phyloP scores from a whole-genome alignment of 2,888 invertebrate genomes.

The Plebejus melissa region DNA sequence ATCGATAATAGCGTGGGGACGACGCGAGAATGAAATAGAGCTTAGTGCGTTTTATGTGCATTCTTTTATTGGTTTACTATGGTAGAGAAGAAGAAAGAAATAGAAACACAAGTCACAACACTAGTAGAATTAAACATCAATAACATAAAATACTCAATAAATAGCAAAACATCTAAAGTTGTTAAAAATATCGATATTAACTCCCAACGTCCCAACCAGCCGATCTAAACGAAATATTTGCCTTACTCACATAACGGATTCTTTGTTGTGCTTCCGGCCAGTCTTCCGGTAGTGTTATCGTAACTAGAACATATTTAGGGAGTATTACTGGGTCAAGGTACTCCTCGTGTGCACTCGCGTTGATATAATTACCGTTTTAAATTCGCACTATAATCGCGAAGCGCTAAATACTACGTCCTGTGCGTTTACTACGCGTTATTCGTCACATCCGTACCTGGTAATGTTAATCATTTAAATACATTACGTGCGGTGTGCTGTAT shows the following conservation, averaged over 20 bases:
- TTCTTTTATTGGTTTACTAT: too few species aligned
- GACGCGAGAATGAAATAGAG: not conserved
- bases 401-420: conserved; percentile 25
- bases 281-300: conserved; percentile 54
- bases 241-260: conserved; percentile 60
- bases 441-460: conserved; percentile 15
- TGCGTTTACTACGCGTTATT: conserved; percentile 18
- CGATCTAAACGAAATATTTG: conserved; percentile 39
- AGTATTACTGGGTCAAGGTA: conserved; percentile 69
- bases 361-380: conserved; percentile 13
- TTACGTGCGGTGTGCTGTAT: not conserved
- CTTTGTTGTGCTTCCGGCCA: conserved; percentile 65
- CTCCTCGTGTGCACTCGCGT: conserved; percentile 26
- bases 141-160: not conserved
- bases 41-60: not conserved
- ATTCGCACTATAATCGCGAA: conserved; percentile 23
- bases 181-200: not conserved
- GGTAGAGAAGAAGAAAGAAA: too few species aligned
- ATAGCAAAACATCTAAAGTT: not conserved
- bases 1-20: not conserved
- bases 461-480: conserved; percentile 15
- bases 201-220: not conserved
- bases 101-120: too few species aligned
- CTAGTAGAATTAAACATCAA: too few species aligned
- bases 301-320: conserved; percentile 53